Conservation (phyloP, 2,113 vertebrate genomes). For the Indicator indicator region DNA sequence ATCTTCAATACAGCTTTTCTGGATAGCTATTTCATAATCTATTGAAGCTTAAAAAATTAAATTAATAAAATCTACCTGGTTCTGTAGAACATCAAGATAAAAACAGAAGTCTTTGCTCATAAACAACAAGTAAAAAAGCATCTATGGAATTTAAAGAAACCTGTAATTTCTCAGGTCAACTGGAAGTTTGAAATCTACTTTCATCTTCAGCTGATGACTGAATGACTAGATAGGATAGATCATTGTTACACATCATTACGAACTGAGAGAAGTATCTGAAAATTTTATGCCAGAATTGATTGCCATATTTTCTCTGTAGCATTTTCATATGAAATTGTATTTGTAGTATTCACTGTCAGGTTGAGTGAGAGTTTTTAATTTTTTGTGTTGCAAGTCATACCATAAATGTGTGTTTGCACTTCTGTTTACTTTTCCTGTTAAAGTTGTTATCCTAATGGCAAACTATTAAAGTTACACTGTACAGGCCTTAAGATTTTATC, state of each 20-base stretch:
- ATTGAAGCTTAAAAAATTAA: neutral
- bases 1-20: neutral
- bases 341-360: neutral
- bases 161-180: neutral
- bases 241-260: neutral
- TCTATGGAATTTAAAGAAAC: neutral
- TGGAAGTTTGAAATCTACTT: neutral
- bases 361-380: neutral
- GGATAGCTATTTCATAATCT: neutral
- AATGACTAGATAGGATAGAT: neutral
- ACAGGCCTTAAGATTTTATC: neutral
- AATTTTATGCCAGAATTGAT: neutral
- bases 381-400: neutral
- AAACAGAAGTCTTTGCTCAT: neutral
- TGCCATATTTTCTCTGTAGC: neutral
- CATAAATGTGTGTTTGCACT: neutral
- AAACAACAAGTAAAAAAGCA: neutral
- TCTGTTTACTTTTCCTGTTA: neutral
- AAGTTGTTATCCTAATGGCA: neutral
- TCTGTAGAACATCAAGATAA: neutral
- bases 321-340: neutral
- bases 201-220: neutral
- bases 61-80: neutral
- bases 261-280: neutral
- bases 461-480: neutral